These are phyloP conservation scores for Zosterops pallidus DNA, from an alignment of 2,113 vertebrate genomes.

Conservation along the genomic window DNA sequence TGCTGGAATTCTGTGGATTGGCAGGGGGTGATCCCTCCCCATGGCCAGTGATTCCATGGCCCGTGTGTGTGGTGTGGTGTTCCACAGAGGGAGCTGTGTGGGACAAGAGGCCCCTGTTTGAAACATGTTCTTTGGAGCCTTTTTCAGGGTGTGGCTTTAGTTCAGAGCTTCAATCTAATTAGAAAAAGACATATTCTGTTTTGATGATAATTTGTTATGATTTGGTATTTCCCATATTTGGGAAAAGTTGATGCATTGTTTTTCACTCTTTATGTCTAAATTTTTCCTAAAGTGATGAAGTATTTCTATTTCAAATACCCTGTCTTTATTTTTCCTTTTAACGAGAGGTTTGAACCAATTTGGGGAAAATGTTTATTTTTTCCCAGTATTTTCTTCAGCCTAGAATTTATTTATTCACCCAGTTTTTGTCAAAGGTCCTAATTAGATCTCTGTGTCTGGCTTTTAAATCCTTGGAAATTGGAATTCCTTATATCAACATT, in stretches of 20 bases:
- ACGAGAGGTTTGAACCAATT: neutral
- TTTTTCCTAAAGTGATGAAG: neutral
- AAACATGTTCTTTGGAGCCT: neutral
- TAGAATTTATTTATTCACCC: constrained; percentile 43
- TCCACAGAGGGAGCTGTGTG: neutral
- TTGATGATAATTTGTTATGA: constrained; percentile 20
- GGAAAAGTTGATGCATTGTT: neutral
- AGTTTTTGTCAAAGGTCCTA: constrained; percentile 12
- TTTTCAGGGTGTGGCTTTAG: neutral
- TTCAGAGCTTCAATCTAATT: constrained; percentile 2
- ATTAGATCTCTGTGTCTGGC: constrained; percentile 22
- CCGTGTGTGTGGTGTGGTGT: neutral
- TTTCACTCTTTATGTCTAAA: neutral
- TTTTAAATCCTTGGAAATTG: constrained; percentile 40
- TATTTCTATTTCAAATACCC: neutral
- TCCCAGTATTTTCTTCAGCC: neutral
- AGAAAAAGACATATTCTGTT: neutral
- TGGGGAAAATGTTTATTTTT: constrained; percentile 18
- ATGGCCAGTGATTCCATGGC: neutral
- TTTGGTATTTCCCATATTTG: constrained; percentile 33
- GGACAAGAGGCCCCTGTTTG: neutral
- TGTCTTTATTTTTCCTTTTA: constrained; percentile 3
- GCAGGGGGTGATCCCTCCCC: neutral
- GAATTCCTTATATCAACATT: constrained; percentile 40
- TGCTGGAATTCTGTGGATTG: neutral